Percentiles rank a stretch among this genome's conserved stretches.
Conservation (phyloP, 1,140 invertebrate species). For the Ceratoteleas bidentatus region DNA sequence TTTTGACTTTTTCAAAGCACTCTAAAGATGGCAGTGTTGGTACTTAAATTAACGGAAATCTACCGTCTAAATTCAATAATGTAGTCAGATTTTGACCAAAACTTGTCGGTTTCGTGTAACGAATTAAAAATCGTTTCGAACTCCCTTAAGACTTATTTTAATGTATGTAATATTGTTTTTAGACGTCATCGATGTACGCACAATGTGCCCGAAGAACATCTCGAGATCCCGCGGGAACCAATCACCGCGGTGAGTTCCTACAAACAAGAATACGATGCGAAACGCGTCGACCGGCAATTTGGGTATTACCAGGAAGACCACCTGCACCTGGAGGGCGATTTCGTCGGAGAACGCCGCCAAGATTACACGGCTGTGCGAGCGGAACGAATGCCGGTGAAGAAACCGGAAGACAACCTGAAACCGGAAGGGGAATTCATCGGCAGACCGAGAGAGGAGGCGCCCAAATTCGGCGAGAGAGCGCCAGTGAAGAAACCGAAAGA, state of each 20-base stretch:
- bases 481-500: constrained; percentile 74
- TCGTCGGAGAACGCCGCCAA: constrained; percentile 78
- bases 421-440: constrained; percentile 82
- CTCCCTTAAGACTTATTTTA: no score
- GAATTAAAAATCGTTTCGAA: no score
- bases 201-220: constrained; percentile 82
- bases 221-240: constrained; percentile 82
- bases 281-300: constrained; percentile 81
- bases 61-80: no score
- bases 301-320: constrained; percentile 80
- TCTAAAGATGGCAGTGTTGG: no score
- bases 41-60: no score
- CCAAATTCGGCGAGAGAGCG: constrained; percentile 77
- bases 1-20: no score
- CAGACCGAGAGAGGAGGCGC: constrained; percentile 71
- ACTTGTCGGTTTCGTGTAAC: no score
- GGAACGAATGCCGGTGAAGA: constrained; percentile 77
- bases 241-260: constrained; percentile 83
- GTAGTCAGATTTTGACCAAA: no score
- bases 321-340: constrained; percentile 82
- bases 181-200: constrained; percentile 85
- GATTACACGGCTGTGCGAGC: constrained; percentile 77
- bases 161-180: neutral
- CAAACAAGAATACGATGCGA: constrained; percentile 85
- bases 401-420: constrained; percentile 79